Percentiles rank a stretch among this genome's conserved stretches.
These are phyloP conservation scores for Pocillopora meandrina DNA, from an alignment of 92 coral and sea anemone genomes.

Conservation along the genomic window DNA sequence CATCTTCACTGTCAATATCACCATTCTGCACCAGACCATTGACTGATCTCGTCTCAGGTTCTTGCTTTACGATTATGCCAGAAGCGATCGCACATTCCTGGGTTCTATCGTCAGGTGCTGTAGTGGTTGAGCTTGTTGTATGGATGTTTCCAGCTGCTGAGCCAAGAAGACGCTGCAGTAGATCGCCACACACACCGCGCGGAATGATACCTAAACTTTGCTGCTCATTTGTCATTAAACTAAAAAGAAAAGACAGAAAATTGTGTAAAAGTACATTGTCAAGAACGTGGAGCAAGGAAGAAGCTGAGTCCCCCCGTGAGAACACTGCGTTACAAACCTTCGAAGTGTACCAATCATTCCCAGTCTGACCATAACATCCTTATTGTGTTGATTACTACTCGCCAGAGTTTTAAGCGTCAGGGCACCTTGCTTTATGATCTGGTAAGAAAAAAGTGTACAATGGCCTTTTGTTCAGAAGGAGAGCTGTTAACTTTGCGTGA, in stretches of 20 bases:
- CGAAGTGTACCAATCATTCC: constrained; percentile 80
- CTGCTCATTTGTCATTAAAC: constrained; percentile 34
- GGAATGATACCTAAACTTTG: constrained; percentile 62
- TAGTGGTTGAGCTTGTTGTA: constrained; percentile 2
- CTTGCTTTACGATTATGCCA: constrained; percentile 23
- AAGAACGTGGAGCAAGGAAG: neutral
- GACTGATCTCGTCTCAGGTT: constrained; percentile 1
- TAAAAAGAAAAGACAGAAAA: neutral
- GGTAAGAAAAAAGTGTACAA: neutral
- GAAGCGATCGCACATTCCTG: constrained; percentile 18
- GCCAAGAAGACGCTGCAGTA: constrained; percentile 82
- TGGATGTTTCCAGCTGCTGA: constrained; percentile 66
- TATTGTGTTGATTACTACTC: constrained; percentile 81
- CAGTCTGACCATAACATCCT: constrained; percentile 74
- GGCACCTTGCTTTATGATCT: constrained; percentile 38
- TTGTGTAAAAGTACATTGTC: neutral
- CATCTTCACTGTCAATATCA: constrained; percentile 62
- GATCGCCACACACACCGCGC: constrained; percentile 79
- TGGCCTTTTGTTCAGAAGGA: too few species aligned
- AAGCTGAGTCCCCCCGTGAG: too few species aligned
- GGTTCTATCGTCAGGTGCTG: constrained; percentile 35
- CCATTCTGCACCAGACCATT: constrained; percentile 19
- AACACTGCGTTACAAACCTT: constrained; percentile 44
- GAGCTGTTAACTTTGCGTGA: too few species aligned
- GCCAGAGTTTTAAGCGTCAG: constrained; percentile 78